Conservation (phyloP, 2,113 vertebrate species). For the Ophthalmolycus amberensis region DNA sequence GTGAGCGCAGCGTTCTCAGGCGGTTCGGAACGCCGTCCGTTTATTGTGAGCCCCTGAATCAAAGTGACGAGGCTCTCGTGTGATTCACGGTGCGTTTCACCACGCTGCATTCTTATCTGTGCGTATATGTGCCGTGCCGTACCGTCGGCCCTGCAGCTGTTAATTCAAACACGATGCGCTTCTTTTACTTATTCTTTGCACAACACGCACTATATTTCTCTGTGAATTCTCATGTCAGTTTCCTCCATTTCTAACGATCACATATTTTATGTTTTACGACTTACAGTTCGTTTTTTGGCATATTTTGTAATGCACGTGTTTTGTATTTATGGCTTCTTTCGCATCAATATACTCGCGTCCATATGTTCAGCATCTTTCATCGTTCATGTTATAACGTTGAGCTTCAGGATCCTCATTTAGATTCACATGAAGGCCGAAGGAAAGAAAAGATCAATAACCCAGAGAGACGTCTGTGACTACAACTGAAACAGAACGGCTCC, state of each 20-base stretch:
- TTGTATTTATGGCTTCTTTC: constrained; percentile 1
- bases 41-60: constrained; percentile 54
- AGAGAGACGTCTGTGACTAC: too few relatives aligned
- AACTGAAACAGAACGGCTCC: background rate
- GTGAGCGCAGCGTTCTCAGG: constrained; percentile 53
- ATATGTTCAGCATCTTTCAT: background rate
- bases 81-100: constrained; percentile 64
- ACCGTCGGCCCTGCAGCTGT: constrained; percentile 7
- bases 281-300: constrained; percentile 15
- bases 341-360: background rate
- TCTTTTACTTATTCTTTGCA: background rate
- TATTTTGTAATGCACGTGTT: constrained; percentile 18
- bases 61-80: constrained; percentile 50
- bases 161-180: constrained; percentile 59
- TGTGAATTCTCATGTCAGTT: constrained; percentile 11
- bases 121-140: background rate
- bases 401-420: background rate
- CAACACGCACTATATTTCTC: constrained; percentile 17
- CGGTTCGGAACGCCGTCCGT: constrained; percentile 56
- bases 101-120: constrained; percentile 58
- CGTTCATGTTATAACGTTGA: background rate
- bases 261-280: constrained; percentile 11
- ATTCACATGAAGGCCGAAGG: too few relatives aligned
- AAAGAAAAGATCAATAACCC: too few relatives aligned
- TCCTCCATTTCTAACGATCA: constrained; percentile 15